Percentiles rank a stretch among this genome's conserved stretches.
Evolutionary conservation across 2,888 invertebrate species (phyloP).

Genomic region (Calliphora vomitoria): DNA sequence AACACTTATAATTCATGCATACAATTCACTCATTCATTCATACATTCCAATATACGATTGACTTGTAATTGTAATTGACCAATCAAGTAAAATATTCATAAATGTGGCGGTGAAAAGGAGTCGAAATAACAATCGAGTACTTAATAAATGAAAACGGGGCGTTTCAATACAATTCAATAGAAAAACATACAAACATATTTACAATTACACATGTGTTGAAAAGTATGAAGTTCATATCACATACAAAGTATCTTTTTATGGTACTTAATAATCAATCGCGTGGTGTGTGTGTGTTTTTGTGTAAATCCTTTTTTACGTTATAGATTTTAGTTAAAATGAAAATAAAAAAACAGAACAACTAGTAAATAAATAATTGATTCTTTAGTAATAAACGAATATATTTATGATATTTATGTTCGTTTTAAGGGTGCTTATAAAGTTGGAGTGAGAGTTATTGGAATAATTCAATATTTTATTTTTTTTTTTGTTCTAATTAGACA

Average conservation of each 20-base stretch:
- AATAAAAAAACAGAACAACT: neutral
- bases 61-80: slow-evolving; percentile 74
- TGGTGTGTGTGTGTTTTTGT: neutral
- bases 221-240: slow-evolving; percentile 24
- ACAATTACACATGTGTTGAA: slow-evolving; percentile 21
- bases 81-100: slow-evolving; percentile 73
- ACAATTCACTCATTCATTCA: slow-evolving; percentile 35
- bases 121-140: slow-evolving; percentile 49
- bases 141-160: slow-evolving; percentile 51
- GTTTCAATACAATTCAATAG: slow-evolving; percentile 52
- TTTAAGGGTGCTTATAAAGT: neutral
- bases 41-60: slow-evolving; percentile 60
- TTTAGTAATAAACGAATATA: slow-evolving; percentile 62
- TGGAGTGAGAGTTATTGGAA: slow-evolving; percentile 47
- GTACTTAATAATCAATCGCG: neutral
- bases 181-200: slow-evolving; percentile 13
- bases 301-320: neutral
- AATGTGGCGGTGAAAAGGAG: slow-evolving; percentile 35
- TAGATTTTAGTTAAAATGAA: neutral
- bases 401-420: slow-evolving; percentile 64
- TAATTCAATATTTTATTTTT: slow-evolving; percentile 40
- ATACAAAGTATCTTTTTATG: neutral
- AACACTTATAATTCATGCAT: slow-evolving; percentile 39
- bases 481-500: slow-evolving; percentile 44
- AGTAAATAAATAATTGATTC: slow-evolving; percentile 61